Percentiles rank a stretch among this genome's conserved stretches.
These are phyloP conservation scores for Plodia interpunctella DNA, from an alignment of 1,140 invertebrate genomes.

Conservation along the genomic window DNA sequence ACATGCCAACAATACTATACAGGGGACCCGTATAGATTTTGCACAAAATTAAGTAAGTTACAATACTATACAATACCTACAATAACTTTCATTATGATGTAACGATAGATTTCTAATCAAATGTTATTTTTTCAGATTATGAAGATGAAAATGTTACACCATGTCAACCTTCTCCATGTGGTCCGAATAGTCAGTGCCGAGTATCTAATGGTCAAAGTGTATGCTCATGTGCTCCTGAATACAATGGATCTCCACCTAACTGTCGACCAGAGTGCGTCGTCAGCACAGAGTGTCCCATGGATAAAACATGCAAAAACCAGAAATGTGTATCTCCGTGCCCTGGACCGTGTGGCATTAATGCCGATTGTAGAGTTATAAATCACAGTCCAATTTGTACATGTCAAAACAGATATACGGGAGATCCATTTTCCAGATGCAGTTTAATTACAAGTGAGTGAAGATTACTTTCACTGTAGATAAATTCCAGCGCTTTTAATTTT, in stretches of 20 bases:
- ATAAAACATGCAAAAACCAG: conserved; percentile 85
- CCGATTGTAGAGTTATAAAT: conserved; percentile 86
- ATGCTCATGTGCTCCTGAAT: conserved; percentile 81
- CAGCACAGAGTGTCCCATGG: conserved; percentile 85
- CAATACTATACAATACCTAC: too few species aligned
- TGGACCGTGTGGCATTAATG: conserved; percentile 86
- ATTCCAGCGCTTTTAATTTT: too few species aligned
- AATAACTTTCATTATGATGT: too few species aligned
- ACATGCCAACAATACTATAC: conserved; percentile 83
- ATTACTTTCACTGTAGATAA: too few species aligned
- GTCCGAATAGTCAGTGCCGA: conserved; percentile 82
- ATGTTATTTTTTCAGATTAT: neutral
- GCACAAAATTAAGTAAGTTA: conserved; percentile 58
- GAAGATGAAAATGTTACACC: conserved; percentile 61
- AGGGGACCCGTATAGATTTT: conserved; percentile 84
- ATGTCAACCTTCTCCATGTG: conserved; percentile 83
- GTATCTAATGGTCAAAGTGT: conserved; percentile 78
- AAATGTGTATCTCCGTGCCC: conserved; percentile 88
- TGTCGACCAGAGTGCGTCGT: conserved; percentile 86
- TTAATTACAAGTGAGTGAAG: conserved; percentile 65
- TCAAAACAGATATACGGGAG: conserved; percentile 80
- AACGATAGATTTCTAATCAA: too few species aligned
- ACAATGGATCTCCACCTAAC: conserved; percentile 81
- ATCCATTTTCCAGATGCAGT: conserved; percentile 81
- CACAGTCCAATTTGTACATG: conserved; percentile 87